A percentile compares a stretch with the other conserved stretches of the same genome.
Conservation (phyloP, 2,797 vertebrate genomes). For the Amblyraja radiata region DNA sequence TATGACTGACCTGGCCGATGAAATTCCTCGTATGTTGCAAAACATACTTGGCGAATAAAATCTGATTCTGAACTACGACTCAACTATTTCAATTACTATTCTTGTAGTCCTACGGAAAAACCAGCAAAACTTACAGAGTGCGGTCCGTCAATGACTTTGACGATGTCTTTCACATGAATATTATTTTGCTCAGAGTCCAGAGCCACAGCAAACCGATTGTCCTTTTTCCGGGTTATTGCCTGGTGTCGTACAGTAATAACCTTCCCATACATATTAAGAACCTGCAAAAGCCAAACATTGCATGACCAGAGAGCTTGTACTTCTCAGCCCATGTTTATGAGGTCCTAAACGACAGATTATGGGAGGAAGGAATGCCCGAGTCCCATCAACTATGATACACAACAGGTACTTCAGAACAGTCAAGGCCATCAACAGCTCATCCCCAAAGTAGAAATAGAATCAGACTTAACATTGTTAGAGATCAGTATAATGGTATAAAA, state of each 20-base stretch:
- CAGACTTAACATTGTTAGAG: background rate
- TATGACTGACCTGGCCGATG: too few relatives aligned
- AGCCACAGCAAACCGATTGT: slow-evolving; percentile 87
- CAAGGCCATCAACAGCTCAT: too few relatives aligned
- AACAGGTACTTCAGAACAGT: too few relatives aligned
- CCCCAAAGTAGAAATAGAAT: background rate
- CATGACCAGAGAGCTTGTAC: background rate
- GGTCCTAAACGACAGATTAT: too few relatives aligned
- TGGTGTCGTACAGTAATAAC: slow-evolving; percentile 87
- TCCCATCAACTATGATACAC: too few relatives aligned
- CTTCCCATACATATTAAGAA: slow-evolving; percentile 90
- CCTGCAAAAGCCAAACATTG: slow-evolving; percentile 51
- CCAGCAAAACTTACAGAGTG: slow-evolving; percentile 69
- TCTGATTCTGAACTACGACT: too few relatives aligned
- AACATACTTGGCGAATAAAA: too few relatives aligned
- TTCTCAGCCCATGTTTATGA: background rate
- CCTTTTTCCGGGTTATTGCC: slow-evolving; percentile 82
- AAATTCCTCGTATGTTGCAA: too few relatives aligned
- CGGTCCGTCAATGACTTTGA: slow-evolving; percentile 91
- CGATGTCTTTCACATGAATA: slow-evolving; percentile 91
- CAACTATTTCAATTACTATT: background rate
- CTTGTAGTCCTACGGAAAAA: background rate
- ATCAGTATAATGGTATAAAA: background rate
- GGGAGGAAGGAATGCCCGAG: too few relatives aligned
- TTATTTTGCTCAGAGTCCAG: slow-evolving; percentile 94